A percentile compares a stretch with the other conserved stretches of the same genome.
phyloP scores from a whole-genome alignment of 2,888 invertebrate species.

The Acanthopleura granulata region DNA sequence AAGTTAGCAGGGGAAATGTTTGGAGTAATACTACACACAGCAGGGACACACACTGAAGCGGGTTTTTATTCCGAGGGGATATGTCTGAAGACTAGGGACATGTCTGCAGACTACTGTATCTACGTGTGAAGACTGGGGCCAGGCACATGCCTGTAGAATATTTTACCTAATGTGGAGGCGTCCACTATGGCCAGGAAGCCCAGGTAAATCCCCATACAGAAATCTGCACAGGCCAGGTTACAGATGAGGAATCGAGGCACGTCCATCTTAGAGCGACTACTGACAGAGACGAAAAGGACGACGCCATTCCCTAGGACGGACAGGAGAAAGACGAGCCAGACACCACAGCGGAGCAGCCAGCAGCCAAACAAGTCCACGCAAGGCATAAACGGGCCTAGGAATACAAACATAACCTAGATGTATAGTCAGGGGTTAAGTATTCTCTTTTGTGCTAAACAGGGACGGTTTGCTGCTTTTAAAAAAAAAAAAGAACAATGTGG shows the following conservation, averaged over 20 bases:
- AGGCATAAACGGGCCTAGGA: slow-evolving; percentile 88
- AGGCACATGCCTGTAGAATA: no score
- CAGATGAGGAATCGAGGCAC: slow-evolving; percentile 96
- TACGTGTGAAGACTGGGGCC: slow-evolving; percentile 92
- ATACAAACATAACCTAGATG: neutral
- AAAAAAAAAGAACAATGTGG: no score
- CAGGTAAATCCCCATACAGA: slow-evolving; percentile 96
- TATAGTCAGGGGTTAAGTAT: no score
- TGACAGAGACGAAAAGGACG: slow-evolving; percentile 92
- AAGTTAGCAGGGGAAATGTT: no score
- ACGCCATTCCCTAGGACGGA: slow-evolving; percentile 96
- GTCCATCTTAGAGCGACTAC: slow-evolving; percentile 93
- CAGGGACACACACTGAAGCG: no score
- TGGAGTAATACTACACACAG: no score
- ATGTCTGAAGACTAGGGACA: no score
- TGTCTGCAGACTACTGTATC: slow-evolving; percentile 67
- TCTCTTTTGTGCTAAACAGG: no score
- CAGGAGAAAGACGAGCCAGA: slow-evolving; percentile 96
- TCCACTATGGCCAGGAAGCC: slow-evolving; percentile 96
- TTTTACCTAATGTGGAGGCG: slow-evolving; percentile 85
- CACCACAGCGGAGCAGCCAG: slow-evolving; percentile 97
- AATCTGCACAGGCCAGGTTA: slow-evolving; percentile 96
- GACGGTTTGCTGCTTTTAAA: no score
- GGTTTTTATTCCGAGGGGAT: no score
- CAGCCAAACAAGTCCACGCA: slow-evolving; percentile 97